Base-by-base conservation (phyloP, 2,797 vertebrate species). In the Sarcoramphus papa region DNA sequence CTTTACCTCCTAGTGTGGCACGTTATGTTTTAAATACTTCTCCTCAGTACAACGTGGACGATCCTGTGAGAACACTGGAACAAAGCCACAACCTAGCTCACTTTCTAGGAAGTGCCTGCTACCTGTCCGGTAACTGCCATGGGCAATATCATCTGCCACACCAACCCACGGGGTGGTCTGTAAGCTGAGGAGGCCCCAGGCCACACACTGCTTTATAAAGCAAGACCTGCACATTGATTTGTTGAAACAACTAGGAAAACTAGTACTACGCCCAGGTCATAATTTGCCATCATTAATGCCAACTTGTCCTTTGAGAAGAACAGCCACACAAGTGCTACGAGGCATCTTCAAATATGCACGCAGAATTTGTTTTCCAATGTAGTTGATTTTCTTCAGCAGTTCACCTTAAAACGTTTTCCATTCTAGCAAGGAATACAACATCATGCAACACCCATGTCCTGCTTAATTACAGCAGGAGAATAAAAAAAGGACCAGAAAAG, bases 61-160 rank as follows among this genome's bases (percentile, higher is more conserved):
- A 60, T 31, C 28, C 50, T 30, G 6, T 0, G 1, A 81, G 51
- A 59, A 43, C 27, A 27, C 9, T 21, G 60, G 37, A 72, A 83
- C 50, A 90, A 79, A 82, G 23, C 25, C 37, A 72, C 19, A 43
- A 24, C 27, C 22, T 16, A 23, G 18, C 23, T 37, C 45, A 28
- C 40, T 28, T 75, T 33, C 22, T 47, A 45, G 53, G 35, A 59
- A 63, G 15, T 9, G 41, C 14, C 50, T 76, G 47, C 35, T 43
- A 59, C 60, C 43, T 21, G 43, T 18, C 14, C 0, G 1, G 53
- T 53, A 72, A 35, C 40, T 51, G 62, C 47, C 79, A 54, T 0
- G 2, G 45, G 18, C 47, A 59, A 2, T 3, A 37, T 41, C 35
- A 63, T 14, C 33, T 27, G 50, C 21, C 57, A 87, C 65, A 56